Conservation (phyloP, 2,888 invertebrate genomes). For the Onthophagus sagittarius region DNA sequence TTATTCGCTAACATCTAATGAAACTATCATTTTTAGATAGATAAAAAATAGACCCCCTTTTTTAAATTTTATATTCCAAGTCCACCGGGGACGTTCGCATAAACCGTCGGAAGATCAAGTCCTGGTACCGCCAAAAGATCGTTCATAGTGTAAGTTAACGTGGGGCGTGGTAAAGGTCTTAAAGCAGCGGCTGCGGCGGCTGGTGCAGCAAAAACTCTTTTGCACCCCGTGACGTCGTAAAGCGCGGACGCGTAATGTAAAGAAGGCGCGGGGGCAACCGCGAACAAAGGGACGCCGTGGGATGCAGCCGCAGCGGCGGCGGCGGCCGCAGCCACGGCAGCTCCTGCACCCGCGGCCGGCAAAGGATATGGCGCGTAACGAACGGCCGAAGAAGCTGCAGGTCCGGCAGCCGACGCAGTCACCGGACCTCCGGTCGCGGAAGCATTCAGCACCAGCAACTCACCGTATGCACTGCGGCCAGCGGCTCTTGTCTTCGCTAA, state of each 20-base stretch:
- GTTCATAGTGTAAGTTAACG: constrained; percentile 64
- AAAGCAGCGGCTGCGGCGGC: constrained; percentile 51
- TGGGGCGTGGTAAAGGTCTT: constrained; percentile 54
- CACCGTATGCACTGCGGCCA: constrained; percentile 95
- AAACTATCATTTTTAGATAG: neutral
- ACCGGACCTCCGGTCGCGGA: constrained; percentile 49
- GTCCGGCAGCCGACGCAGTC: constrained; percentile 46
- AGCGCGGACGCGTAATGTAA: constrained; percentile 47
- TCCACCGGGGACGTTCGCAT: constrained; percentile 66
- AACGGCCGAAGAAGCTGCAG: constrained; percentile 50
- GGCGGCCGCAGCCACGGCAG: constrained; percentile 36
- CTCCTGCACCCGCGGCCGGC: constrained; percentile 49
- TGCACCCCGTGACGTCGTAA: constrained; percentile 54
- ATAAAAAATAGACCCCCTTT: neutral
- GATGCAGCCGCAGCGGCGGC: constrained; percentile 36
- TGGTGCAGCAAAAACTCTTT: constrained; percentile 56
- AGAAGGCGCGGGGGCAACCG: constrained; percentile 42
- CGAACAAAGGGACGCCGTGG: constrained; percentile 42
- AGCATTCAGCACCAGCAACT: constrained; percentile 86
- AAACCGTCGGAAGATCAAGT: constrained; percentile 65
- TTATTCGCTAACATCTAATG: too few species aligned
- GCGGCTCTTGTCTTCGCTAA: constrained; percentile 93
- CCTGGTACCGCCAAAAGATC: constrained; percentile 69
- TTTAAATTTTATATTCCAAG: constrained; percentile 48
- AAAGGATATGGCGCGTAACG: constrained; percentile 63